Percentiles rank a stretch among this genome's conserved stretches.
Conservation (phyloP, 2,113 vertebrate species). For the Fulica atra region DNA sequence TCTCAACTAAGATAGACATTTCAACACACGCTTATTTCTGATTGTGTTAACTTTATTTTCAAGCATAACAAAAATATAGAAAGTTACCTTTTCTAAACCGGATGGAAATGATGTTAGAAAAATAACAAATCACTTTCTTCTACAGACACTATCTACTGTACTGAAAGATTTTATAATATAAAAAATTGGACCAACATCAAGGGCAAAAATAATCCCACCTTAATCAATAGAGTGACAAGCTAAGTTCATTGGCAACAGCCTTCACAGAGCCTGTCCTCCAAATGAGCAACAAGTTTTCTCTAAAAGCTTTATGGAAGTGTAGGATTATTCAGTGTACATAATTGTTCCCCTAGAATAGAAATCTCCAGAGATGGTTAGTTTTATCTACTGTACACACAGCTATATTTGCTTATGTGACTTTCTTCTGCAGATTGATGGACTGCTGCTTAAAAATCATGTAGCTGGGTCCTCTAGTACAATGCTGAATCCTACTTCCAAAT, state of each 20-base stretch:
- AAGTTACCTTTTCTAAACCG: background rate
- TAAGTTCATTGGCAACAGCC: background rate
- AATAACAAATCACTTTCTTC: background rate
- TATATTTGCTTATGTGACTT: background rate
- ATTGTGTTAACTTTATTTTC: background rate
- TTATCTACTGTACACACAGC: conserved; percentile 4
- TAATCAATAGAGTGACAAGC: conserved; percentile 13
- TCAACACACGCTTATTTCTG: background rate
- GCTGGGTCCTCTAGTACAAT: background rate
- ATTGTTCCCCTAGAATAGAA: conserved; percentile 24
- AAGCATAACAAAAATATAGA: background rate
- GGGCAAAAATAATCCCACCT: background rate
- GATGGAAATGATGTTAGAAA: background rate
- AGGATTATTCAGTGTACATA: background rate
- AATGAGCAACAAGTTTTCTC: conserved; percentile 5
- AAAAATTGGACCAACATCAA: background rate
- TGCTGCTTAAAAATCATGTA: background rate
- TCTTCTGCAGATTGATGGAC: background rate
- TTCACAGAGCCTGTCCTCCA: background rate
- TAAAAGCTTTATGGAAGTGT: background rate
- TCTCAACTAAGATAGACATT: background rate
- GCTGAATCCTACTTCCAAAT: background rate
- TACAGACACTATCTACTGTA: background rate
- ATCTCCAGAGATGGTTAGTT: conserved; percentile 4
- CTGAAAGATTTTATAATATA: background rate